Percentiles rank a stretch among this genome's conserved stretches.
Evolutionary conservation across 2,797 vertebrate genomes (phyloP).

Genomic region (Notoglanidium macrostoma): DNA sequence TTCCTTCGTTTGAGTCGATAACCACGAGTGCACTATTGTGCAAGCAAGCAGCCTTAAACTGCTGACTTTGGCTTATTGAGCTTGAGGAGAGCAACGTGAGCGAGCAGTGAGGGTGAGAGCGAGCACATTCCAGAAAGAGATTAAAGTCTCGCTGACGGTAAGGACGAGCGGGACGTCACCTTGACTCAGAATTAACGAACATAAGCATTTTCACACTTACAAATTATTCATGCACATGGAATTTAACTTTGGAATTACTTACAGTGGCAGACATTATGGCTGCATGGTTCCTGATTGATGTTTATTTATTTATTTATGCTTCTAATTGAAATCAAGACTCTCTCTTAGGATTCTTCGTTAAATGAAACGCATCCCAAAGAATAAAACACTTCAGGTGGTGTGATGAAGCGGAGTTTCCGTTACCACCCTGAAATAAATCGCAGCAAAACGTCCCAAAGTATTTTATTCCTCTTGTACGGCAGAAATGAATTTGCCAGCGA

Average conservation of each 20-base stretch:
- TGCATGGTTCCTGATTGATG: neutral
- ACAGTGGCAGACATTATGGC: neutral
- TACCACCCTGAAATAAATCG: neutral
- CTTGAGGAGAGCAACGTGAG: slow-evolving; percentile 48
- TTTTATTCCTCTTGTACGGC: neutral
- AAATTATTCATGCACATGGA: neutral
- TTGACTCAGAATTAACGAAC: neutral
- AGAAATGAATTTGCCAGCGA: neutral
- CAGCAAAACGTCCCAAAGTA: neutral
- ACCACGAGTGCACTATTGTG: slow-evolving; percentile 69
- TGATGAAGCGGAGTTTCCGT: neutral
- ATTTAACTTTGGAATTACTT: neutral
- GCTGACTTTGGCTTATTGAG: slow-evolving; percentile 61
- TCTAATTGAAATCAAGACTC: neutral
- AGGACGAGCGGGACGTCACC: neutral
- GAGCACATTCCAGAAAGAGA: neutral
- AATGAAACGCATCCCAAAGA: neutral
- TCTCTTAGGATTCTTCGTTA: neutral
- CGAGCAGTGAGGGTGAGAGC: slow-evolving; percentile 24
- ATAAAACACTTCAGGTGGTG: neutral
- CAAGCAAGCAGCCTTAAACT: slow-evolving; percentile 60
- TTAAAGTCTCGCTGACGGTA: neutral
- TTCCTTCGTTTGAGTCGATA: slow-evolving; percentile 28
- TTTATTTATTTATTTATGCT: neutral
- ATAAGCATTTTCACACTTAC: no score